phyloP scores from a whole-genome alignment of 2,888 invertebrate species.

The Ectemnius cavifrons region DNA sequence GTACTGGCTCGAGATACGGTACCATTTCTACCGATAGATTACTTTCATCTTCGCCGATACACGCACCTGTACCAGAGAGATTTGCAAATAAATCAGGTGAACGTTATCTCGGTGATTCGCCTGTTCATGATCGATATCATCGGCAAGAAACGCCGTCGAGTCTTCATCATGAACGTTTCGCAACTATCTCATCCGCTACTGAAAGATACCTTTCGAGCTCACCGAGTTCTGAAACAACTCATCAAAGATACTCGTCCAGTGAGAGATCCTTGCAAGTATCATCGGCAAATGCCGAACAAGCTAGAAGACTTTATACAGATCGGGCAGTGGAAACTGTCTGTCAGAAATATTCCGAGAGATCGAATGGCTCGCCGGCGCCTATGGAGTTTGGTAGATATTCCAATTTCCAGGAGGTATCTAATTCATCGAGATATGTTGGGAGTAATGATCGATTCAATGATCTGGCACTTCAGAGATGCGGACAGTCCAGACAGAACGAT shows the following conservation, averaged over 20 bases:
- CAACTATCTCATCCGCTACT: conserved; percentile 55
- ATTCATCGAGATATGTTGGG: conserved; percentile 64
- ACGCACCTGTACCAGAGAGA: conserved; percentile 73
- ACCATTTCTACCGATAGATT: conserved; percentile 70
- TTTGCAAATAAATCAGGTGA: conserved; percentile 66
- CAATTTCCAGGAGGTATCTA: conserved; percentile 63
- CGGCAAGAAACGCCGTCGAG: conserved; percentile 53
- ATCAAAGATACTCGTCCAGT: conserved; percentile 71
- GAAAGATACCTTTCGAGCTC: conserved; percentile 71
- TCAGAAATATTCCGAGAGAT: conserved; percentile 70
- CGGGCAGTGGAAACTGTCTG: conserved; percentile 65
- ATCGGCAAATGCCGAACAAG: conserved; percentile 28
- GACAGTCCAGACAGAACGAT: conserved; percentile 66
- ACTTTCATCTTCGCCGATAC: conserved; percentile 72
- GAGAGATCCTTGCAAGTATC: conserved; percentile 61
- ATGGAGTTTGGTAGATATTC: conserved; percentile 64
- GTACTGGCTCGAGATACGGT: conserved; percentile 53
- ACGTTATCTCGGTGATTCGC: conserved; percentile 63
- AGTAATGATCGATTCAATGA: conserved; percentile 71
- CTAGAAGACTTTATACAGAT: conserved; percentile 59
- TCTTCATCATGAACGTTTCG: conserved; percentile 66
- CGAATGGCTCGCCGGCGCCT: conserved; percentile 68
- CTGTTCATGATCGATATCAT: conserved; percentile 67
- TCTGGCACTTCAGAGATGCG: conserved; percentile 67
- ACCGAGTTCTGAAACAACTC: conserved; percentile 69